Evolutionary conservation across 2,888 invertebrate species (phyloP), one percentile per base, ranked within the genome.

Genomic region (Deilephila elpenor): DNA sequence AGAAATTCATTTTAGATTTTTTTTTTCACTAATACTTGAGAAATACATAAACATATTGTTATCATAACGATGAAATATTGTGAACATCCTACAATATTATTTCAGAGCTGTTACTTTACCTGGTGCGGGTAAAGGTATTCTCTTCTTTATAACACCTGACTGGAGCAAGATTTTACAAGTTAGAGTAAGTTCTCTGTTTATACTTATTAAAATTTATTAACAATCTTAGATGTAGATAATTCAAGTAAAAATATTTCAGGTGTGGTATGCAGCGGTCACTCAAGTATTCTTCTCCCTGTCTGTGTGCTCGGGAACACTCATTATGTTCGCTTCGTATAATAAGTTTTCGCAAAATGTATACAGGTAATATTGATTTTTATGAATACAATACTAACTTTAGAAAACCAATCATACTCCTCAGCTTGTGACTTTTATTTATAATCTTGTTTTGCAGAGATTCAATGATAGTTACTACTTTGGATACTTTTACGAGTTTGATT

Each of bases 291-390:
- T 97, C 90, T 97, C 97, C 0, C 90, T 97, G 32, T 96, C 96
- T 53, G 96, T 97, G 29, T 97, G 97, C 74, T 96, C 96, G 79
- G 97, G 97, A n/a, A 96, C 97, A 0, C 96, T 98, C 73, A 96
- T 97, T 37, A 97, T 97, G 97, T 97, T 97, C 83, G 95, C 97
- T 11, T 97, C 97, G 0, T 97, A 97, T 88, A 97, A 97, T 86
- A 94, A 95, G 19, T 97, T 97, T 85, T 88, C 92, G 14, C 96
- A 97, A 84, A 96, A 96, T 77, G 96, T 97, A 74, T 96, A 96
- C 90, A 96, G 96, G 97, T 97, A 88, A 67, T 73, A 78, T 32
- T 61, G 25, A 72, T 56, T n/a, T 1, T 59, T 62, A 17, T 73
- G 20, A n/a, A 14, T 61, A 11, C 32, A 59, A 19, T 37, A 51